Percentiles rank a stretch among this genome's conserved stretches.
phyloP scores from a whole-genome alignment of 2,888 invertebrate species.

The Phaedon cochleariae region DNA sequence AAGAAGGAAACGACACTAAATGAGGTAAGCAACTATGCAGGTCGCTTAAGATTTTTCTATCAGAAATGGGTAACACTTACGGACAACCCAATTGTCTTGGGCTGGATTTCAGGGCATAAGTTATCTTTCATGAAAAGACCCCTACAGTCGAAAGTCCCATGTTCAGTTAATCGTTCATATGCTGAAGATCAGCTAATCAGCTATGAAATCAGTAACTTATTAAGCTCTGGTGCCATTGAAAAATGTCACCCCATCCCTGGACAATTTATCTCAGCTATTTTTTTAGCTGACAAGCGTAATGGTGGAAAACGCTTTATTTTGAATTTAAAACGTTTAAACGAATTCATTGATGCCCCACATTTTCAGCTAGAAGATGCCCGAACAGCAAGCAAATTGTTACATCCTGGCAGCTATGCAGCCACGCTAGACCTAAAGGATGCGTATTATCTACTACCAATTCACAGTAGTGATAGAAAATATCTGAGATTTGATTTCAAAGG shows the following conservation, averaged over 20 bases:
- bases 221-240: constrained; percentile 11
- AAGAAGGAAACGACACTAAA: not conserved
- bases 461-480: constrained; percentile 39
- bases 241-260: constrained; percentile 8
- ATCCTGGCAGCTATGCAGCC: constrained; percentile 18
- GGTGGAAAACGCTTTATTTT: constrained; percentile 41
- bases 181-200: not conserved
- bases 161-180: not conserved
- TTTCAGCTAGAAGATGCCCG: constrained; percentile 46
- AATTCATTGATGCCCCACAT: constrained; percentile 35
- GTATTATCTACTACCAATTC: constrained; percentile 43
- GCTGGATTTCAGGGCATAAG: constrained; percentile 17
- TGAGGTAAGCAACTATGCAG: constrained; percentile 14
- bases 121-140: constrained; percentile 8
- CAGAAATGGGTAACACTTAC: constrained; percentile 15
- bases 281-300: constrained; percentile 37
- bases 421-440: constrained; percentile 39
- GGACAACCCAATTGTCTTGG: constrained; percentile 18
- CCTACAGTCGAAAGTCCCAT: not conserved
- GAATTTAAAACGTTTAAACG: constrained; percentile 42
- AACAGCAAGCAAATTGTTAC: constrained; percentile 38
- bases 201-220: not conserved
- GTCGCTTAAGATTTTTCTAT: constrained; percentile 13
- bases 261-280: constrained; percentile 41
- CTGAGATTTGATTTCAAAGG: constrained; percentile 40